Evolutionary conservation across 2,888 invertebrate species (phyloP), one percentile per base, ranked within the genome.

Genomic region (Bursaphelenchus okinawaensis): DNA sequence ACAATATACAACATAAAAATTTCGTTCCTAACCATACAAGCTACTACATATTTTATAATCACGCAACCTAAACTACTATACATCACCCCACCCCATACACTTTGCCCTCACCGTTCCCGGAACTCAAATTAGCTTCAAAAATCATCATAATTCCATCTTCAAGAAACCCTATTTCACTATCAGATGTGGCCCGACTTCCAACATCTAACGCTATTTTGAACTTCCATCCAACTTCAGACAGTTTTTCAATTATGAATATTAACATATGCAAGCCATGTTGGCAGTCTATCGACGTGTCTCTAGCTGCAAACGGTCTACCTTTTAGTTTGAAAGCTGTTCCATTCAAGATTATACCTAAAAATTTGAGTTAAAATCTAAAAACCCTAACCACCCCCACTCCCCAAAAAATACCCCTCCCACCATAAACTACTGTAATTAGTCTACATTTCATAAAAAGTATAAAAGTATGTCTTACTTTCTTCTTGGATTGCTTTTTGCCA

Each of bases 391-490:
- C n/a, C n/a, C n/a, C n/a, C n/a, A n/a, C n/a, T n/a, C n/a, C n/a
- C n/a, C n/a, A n/a, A n/a, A n/a, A n/a, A n/a, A n/a, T n/a, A n/a
- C n/a, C n/a, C n/a, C n/a, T n/a, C n/a, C n/a, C n/a, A n/a, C n/a
- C n/a, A n/a, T n/a, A n/a, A n/a, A n/a, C n/a, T n/a, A n/a, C n/a
- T n/a, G n/a, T n/a, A n/a, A n/a, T n/a, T n/a, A n/a, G n/a, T n/a
- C n/a, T n/a, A n/a, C n/a, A n/a, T n/a, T n/a, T n/a, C n/a, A n/a
- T n/a, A n/a, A n/a, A n/a, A n/a, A n/a, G n/a, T n/a, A n/a, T n/a
- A n/a, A n/a, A n/a, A n/a, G n/a, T n/a, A n/a, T n/a, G n/a, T n/a
- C 60, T 6, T 26, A 59, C 62, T 23, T 63, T 62, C 62, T 26
- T 23, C 20, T 51, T 62, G 62, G 9, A 62, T 20, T 55, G 64